Evolutionary conservation across 2,888 invertebrate genomes (phyloP), one percentile per base, ranked within the genome.

Genomic region (Trilocha varians): DNA sequence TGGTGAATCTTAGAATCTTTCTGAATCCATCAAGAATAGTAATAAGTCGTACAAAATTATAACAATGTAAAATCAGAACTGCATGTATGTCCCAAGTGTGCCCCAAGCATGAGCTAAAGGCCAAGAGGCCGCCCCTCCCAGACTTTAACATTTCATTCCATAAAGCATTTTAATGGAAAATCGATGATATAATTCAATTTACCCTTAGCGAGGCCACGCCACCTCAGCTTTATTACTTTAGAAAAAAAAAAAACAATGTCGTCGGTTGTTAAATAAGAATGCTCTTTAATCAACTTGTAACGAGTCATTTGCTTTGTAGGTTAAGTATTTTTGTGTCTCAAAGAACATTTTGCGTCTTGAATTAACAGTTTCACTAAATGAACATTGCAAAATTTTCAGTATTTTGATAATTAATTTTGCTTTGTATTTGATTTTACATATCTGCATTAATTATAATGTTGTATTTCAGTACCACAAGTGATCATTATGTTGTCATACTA

Each of bases 131-230:
- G 70, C 77, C 74, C 71, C 73, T 63, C 78, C 77, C 65, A 71
- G 65, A 70, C 73, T 78, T 75, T 71, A 68, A 76, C 79, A 77
- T 78, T 82, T 75, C 77, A 78, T 73, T 76, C 80, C 83, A 82
- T 82, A 80, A 84, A 84, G 63, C 83, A 80, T 82, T 80, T 83
- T 83, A 84, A 85, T 83, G 82, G 83, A 75, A 84, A 85, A 85
- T 85, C 84, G 78, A 85, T 83, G 78, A 72, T 74, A 82, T 84
- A 83, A 84, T 84, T 80, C 78, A 83, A 82, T 84, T n/a, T 83
- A 82, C 74, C 60, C 62, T 67, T 67, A 70, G 74, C 70, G 68
- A 62, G 66, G 70, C 68, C 71, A 65, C 63, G 71, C 73, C 76
- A 63, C 55, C 54, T 50, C 57, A 56, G 58, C 63, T 62, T 65